phyloP scores from a whole-genome alignment of 2,797 vertebrate genomes.

The Jordanella pulchra region DNA sequence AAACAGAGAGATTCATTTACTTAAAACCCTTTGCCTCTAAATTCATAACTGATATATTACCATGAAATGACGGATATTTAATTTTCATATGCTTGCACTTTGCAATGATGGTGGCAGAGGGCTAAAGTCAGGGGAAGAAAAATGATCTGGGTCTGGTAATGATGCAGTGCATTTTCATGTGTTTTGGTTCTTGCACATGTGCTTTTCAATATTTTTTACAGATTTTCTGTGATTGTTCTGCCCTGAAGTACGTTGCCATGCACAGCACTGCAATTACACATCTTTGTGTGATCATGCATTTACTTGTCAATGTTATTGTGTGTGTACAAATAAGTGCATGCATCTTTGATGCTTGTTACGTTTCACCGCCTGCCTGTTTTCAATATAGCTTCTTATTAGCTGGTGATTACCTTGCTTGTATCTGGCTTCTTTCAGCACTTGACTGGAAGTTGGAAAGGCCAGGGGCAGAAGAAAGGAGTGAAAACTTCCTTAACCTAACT shows the following conservation, averaged over 20 bases:
- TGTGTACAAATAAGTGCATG: slow-evolving; percentile 24
- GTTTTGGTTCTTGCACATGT: slow-evolving; percentile 23
- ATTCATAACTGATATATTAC: slow-evolving; percentile 75
- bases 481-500: slow-evolving; percentile 77
- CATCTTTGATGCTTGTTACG: slow-evolving; percentile 49
- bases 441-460: slow-evolving; percentile 72
- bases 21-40: slow-evolving; percentile 49
- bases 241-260: slow-evolving; percentile 53
- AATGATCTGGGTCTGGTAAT: slow-evolving; percentile 57
- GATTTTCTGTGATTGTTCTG: slow-evolving; percentile 38
- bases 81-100: slow-evolving; percentile 78
- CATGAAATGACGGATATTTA: slow-evolving; percentile 68
- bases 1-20: slow-evolving; percentile 53
- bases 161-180: slow-evolving; percentile 27
- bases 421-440: slow-evolving; percentile 81
- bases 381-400: slow-evolving; percentile 84
- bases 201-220: slow-evolving; percentile 34
- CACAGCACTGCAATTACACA: slow-evolving; percentile 54
- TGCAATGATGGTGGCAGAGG: slow-evolving; percentile 52
- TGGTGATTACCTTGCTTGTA: slow-evolving; percentile 79
- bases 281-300: slow-evolving; percentile 33
- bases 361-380: slow-evolving; percentile 76
- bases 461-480: slow-evolving; percentile 76
- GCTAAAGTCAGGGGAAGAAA: slow-evolving; percentile 51
- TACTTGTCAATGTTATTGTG: slow-evolving; percentile 5